phyloP scores from a whole-genome alignment of 2,113 vertebrate genomes.

The Syrrhaptes paradoxus region DNA sequence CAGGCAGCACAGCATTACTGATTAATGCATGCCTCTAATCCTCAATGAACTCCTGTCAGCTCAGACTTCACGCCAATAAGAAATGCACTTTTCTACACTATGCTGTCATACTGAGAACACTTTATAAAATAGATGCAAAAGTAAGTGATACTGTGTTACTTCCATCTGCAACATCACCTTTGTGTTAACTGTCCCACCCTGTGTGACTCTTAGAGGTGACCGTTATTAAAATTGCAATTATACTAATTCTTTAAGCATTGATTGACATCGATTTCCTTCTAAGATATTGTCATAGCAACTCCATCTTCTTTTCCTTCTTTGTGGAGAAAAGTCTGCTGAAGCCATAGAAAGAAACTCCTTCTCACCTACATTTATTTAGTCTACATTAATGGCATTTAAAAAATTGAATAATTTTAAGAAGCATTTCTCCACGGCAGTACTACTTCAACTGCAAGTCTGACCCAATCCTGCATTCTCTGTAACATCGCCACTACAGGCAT shows the following conservation, averaged over 20 bases:
- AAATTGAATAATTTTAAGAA: neutral
- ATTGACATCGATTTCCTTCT: neutral
- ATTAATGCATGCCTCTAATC: neutral
- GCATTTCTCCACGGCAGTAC: neutral
- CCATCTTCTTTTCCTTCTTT: neutral
- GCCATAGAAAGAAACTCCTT: neutral
- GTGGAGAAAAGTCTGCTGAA: neutral
- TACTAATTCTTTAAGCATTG: neutral
- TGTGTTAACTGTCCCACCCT: neutral
- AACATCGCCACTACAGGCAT: neutral
- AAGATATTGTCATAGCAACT: neutral
- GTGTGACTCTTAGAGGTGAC: neutral
- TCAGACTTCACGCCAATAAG: neutral
- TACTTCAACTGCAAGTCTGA: neutral
- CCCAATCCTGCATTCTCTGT: neutral
- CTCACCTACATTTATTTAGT: neutral
- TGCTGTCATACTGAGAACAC: neutral
- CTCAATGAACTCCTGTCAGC: neutral
- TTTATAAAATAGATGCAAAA: neutral
- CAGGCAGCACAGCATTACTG: neutral
- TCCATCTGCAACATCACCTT: neutral
- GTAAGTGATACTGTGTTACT: neutral
- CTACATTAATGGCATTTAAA: neutral
- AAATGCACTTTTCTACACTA: neutral
- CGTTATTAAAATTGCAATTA: neutral